These are phyloP conservation scores for Thereva nobilitata DNA, from an alignment of 2,888 invertebrate genomes.

Conservation along the genomic window DNA sequence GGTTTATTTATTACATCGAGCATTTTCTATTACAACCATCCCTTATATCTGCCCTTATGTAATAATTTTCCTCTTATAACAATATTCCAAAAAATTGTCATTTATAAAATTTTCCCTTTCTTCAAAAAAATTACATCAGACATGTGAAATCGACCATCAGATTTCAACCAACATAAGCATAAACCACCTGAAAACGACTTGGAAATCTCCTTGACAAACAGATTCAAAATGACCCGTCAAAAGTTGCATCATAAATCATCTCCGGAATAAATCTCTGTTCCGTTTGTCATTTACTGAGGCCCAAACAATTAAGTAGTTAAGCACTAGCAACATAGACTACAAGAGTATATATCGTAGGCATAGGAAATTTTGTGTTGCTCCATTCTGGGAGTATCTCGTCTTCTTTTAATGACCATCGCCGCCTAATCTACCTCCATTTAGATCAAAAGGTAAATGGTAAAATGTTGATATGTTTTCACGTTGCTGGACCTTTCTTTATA, in stretches of 20 bases:
- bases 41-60: too few species aligned
- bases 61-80: too few species aligned
- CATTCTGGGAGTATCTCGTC: constrained; percentile 18
- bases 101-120: too few species aligned
- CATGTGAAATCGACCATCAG: neutral
- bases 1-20: too few species aligned
- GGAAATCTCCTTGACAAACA: constrained; percentile 29
- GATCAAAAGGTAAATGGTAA: too few species aligned
- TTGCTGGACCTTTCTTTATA: constrained; percentile 21
- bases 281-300: constrained; percentile 17
- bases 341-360: neutral
- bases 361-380: constrained; percentile 15
- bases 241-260: constrained; percentile 31
- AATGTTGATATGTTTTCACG: too few species aligned
- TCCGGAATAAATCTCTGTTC: constrained; percentile 1
- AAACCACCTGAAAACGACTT: constrained; percentile 12
- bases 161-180: neutral
- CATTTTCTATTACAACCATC: too few species aligned
- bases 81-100: too few species aligned
- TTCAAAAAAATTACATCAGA: too few species aligned
- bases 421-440: constrained; percentile 25
- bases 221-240: constrained; percentile 34
- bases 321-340: neutral
- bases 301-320: neutral
- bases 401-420: constrained; percentile 12